Conservation (phyloP, 1,140 invertebrate species). For the Drosophila equinoxialis region DNA sequence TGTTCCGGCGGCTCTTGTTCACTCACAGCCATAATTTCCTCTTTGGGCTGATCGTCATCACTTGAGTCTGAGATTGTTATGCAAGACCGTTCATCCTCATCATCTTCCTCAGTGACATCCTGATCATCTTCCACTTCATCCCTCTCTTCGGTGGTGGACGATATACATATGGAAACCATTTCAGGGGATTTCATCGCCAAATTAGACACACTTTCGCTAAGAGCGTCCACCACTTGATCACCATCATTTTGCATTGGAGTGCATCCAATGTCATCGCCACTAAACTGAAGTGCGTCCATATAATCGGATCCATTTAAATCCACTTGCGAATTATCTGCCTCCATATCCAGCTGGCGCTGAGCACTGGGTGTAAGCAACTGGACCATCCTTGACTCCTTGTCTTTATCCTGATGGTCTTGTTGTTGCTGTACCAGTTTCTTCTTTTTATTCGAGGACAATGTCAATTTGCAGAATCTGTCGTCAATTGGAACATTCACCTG, state of each 20-base stretch:
- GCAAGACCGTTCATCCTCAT: slow-evolving; percentile 35
- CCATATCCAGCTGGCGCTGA: slow-evolving; percentile 1
- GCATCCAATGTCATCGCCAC: slow-evolving; percentile 7
- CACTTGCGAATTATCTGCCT: background rate
- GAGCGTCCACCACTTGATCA: slow-evolving; percentile 37
- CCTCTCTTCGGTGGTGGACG: slow-evolving; percentile 60
- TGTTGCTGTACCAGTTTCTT: background rate
- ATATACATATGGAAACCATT: slow-evolving; percentile 62
- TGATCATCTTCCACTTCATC: slow-evolving; percentile 21
- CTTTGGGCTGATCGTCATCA: slow-evolving; percentile 31
- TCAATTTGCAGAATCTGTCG: slow-evolving; percentile 75
- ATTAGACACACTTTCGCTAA: slow-evolving; percentile 52
- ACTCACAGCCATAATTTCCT: slow-evolving; percentile 52
- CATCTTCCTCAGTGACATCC: background rate
- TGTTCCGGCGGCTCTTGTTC: slow-evolving; percentile 2
- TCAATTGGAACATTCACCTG: slow-evolving; percentile 71
- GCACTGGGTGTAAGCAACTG: background rate
- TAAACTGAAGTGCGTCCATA: slow-evolving; percentile 72
- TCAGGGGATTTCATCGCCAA: slow-evolving; percentile 40
- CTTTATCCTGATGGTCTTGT: slow-evolving; percentile 8
- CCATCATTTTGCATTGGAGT: background rate
- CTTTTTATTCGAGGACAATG: slow-evolving; percentile 72
- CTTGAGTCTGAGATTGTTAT: slow-evolving; percentile 73
- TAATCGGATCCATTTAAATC: slow-evolving; percentile 53
- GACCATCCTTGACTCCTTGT: background rate